Evolutionary conservation across 2,113 vertebrate species (phyloP).

Genomic region (Centropristis striata): DNA sequence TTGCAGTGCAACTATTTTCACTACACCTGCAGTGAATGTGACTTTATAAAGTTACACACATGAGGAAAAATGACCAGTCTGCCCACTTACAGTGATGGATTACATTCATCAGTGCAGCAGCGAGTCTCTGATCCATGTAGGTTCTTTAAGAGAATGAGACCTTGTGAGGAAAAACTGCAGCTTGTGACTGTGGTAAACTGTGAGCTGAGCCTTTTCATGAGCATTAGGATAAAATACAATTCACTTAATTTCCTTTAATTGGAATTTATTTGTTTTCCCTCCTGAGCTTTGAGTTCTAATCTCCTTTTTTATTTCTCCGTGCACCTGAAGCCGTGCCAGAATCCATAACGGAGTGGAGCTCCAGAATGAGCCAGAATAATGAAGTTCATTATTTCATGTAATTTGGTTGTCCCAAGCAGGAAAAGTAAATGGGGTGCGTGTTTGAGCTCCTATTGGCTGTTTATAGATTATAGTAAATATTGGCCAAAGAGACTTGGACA

Average conservation of each 20-base stretch:
- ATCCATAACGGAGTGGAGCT: background rate
- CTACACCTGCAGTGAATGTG: background rate
- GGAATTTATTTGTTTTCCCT: constrained; percentile 10
- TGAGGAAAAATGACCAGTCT: background rate
- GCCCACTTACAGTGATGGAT: background rate
- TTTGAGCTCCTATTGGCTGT: background rate
- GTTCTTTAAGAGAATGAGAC: background rate
- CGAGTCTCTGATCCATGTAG: background rate
- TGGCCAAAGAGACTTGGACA: background rate
- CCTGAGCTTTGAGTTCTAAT: constrained; percentile 5
- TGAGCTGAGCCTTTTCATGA: background rate
- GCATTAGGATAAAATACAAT: background rate
- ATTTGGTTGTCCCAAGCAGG: background rate
- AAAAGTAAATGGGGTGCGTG: background rate
- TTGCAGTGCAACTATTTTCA: no score
- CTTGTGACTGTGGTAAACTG: background rate
- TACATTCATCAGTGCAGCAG: background rate
- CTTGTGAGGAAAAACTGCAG: background rate
- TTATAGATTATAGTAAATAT: constrained; percentile 1
- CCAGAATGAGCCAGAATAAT: background rate
- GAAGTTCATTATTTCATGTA: background rate
- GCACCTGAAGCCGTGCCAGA: constrained; percentile 3
- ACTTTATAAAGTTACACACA: background rate
- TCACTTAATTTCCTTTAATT: background rate
- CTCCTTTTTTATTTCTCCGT: background rate